Evolutionary conservation across 2,888 invertebrate genomes (phyloP).

Genomic region (Apomyelois bistriatella): DNA sequence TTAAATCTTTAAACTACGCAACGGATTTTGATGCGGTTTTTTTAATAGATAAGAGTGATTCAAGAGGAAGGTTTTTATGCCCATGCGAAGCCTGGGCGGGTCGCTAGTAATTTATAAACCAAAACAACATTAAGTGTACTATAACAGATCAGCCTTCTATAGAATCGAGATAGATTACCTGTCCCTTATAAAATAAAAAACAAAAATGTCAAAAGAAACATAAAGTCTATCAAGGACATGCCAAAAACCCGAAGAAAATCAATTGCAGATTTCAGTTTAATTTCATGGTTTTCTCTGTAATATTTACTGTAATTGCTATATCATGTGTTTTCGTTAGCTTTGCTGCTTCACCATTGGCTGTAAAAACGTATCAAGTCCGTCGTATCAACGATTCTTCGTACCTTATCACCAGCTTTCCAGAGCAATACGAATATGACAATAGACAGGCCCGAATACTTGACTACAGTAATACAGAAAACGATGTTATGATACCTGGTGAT

Average conservation of each 20-base stretch:
- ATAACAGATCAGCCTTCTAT: too few species aligned
- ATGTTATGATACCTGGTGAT: conserved; percentile 23
- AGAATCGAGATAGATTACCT: background rate
- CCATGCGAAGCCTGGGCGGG: too few species aligned
- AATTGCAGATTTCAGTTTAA: background rate
- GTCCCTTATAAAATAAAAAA: too few species aligned
- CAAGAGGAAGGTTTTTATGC: too few species aligned
- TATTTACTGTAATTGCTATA: conserved; percentile 23
- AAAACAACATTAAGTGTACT: too few species aligned
- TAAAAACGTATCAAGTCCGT: conserved; percentile 59
- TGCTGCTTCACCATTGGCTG: conserved; percentile 36
- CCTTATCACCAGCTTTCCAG: conserved; percentile 53
- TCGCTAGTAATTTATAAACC: too few species aligned
- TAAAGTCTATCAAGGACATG: background rate
- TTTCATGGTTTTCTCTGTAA: conserved; percentile 5
- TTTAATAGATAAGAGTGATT: too few species aligned
- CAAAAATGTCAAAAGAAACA: background rate
- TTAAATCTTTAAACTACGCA: too few species aligned
- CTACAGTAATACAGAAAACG: conserved; percentile 17
- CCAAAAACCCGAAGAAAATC: background rate
- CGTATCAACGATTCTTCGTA: conserved; percentile 57
- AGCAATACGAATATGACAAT: conserved; percentile 40
- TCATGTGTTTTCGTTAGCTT: conserved; percentile 41
- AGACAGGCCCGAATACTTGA: conserved; percentile 16
- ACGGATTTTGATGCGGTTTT: too few species aligned